Evolutionary conservation across 2,797 vertebrate species (phyloP).

Genomic region (Microhierax caerulescens): DNA sequence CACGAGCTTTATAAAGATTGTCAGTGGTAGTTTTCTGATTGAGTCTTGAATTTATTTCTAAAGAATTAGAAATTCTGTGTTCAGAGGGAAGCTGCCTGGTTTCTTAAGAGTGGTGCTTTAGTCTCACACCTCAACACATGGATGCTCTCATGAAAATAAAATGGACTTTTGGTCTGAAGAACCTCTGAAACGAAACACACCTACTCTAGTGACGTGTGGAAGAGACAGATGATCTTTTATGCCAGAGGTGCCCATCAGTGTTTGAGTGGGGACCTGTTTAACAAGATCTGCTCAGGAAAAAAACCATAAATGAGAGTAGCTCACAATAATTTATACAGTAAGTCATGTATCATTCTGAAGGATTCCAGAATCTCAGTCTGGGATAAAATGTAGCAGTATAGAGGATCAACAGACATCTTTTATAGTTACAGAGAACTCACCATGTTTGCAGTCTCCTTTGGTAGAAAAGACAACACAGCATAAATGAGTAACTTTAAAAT

Average conservation of each 20-base stretch:
- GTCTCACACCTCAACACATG: neutral
- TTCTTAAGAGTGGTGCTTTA: neutral
- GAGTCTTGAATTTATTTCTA: neutral
- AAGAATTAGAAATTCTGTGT: neutral
- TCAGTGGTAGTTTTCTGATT: neutral
- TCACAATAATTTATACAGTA: neutral
- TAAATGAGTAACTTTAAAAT: neutral
- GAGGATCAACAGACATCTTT: neutral
- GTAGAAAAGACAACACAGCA: neutral
- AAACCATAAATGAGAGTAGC: neutral
- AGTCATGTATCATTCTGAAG: neutral
- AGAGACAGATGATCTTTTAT: slow-evolving; percentile 10
- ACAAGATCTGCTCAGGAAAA: neutral
- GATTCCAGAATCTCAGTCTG: neutral
- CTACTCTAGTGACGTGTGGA: neutral
- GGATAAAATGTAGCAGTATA: neutral
- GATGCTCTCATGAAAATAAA: neutral
- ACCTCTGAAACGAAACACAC: neutral
- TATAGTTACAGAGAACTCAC: neutral
- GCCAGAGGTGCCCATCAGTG: neutral
- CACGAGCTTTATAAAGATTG: neutral
- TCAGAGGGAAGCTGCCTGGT: neutral
- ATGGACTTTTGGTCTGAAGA: neutral
- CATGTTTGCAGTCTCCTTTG: neutral
- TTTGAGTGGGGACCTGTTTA: neutral